Conservation (phyloP, 2,797 vertebrate species). For the Philypnodon macrostomus region DNA sequence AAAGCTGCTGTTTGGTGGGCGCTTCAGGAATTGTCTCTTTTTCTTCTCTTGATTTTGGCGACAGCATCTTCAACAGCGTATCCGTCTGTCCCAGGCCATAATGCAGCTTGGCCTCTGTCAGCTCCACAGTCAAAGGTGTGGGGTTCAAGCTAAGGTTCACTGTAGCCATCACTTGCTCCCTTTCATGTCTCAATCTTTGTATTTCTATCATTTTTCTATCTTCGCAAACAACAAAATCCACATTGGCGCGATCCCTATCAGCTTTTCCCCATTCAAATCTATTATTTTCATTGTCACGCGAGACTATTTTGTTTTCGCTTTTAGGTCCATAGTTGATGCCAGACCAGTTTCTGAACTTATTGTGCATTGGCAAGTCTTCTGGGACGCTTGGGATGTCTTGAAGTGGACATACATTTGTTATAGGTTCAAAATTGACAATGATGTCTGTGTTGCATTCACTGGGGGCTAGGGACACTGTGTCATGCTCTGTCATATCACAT, state of each 20-base stretch:
- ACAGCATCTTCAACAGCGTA: slow-evolving; percentile 83
- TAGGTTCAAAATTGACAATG: slow-evolving; percentile 70
- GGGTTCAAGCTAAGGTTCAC: slow-evolving; percentile 79
- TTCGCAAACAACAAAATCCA: slow-evolving; percentile 15
- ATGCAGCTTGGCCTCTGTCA: slow-evolving; percentile 89
- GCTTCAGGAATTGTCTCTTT: slow-evolving; percentile 6
- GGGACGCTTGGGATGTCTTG: slow-evolving; percentile 52
- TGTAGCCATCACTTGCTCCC: slow-evolving; percentile 83
- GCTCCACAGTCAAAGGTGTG: slow-evolving; percentile 85
- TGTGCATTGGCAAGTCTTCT: slow-evolving; percentile 85
- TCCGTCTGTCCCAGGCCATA: slow-evolving; percentile 88
- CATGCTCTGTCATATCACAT: slow-evolving; percentile 51
- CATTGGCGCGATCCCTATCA: slow-evolving; percentile 40
- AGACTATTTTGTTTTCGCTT: slow-evolving; percentile 11
- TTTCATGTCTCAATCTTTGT: slow-evolving; percentile 78
- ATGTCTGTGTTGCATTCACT: slow-evolving; percentile 86
- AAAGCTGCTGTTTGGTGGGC: slow-evolving; percentile 69
- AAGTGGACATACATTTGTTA: slow-evolving; percentile 33
- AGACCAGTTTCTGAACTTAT: slow-evolving; percentile 91
- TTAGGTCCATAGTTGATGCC: slow-evolving; percentile 75
- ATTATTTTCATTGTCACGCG: neutral
- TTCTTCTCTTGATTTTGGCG: slow-evolving; percentile 73
- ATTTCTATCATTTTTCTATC: slow-evolving; percentile 75
- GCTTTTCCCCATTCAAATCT: slow-evolving; percentile 27
- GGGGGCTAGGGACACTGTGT: slow-evolving; percentile 69